Conservation (phyloP, 2,113 vertebrate species). For the Crotophaga sulcirostris region DNA sequence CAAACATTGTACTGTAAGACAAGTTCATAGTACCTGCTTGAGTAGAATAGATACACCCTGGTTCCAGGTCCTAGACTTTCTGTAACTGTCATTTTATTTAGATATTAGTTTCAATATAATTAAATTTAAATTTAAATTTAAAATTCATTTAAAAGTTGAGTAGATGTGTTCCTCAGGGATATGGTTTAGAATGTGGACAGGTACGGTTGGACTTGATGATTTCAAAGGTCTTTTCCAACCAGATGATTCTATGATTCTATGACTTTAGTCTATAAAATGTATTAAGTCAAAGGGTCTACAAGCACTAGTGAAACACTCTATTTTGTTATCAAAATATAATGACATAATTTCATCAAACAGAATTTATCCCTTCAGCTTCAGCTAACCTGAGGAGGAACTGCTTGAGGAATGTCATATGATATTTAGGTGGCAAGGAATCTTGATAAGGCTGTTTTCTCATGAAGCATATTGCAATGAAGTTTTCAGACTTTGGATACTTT, state of each 20-base stretch:
- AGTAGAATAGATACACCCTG: neutral
- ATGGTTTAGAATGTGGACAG: too few species aligned
- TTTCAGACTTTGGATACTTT: neutral
- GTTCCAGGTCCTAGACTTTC: neutral
- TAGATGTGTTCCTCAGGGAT: too few species aligned
- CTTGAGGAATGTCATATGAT: neutral
- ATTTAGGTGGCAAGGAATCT: neutral
- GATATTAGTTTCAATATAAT: neutral
- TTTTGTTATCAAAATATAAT: neutral
- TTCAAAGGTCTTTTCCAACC: too few species aligned
- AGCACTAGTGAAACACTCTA: neutral
- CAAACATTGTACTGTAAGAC: neutral
- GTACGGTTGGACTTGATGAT: too few species aligned
- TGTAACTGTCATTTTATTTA: neutral
- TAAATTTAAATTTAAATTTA: too few species aligned
- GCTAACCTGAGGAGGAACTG: neutral
- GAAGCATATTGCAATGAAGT: neutral
- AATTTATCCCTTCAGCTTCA: neutral
- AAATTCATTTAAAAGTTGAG: too few species aligned
- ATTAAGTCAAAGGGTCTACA: neutral
- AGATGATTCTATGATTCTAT: too few species aligned
- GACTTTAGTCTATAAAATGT: neutral
- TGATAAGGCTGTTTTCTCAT: neutral
- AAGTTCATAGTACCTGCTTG: neutral
- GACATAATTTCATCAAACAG: neutral